phyloP scores from a whole-genome alignment of 2,797 vertebrate species.

The Lithobates sylvaticus region DNA sequence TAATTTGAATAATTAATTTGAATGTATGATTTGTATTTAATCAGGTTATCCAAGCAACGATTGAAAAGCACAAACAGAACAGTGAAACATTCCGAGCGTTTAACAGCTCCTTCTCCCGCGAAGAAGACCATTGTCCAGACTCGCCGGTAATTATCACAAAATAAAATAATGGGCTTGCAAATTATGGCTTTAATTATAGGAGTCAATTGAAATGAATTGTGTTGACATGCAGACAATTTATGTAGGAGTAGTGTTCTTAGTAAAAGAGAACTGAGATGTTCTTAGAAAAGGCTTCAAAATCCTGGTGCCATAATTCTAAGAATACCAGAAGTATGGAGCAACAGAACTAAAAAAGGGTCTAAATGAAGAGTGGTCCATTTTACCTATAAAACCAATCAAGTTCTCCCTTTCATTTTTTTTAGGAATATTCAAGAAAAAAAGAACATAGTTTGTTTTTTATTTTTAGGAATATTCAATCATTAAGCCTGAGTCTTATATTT shows the following conservation, averaged over 20 bases:
- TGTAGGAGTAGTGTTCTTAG: not conserved
- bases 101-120: conserved; percentile 86
- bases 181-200: not conserved
- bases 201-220: not conserved
- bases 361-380: not conserved
- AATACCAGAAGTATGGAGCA: not conserved
- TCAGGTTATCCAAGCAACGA: conserved; percentile 90
- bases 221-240: not conserved
- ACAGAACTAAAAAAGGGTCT: not conserved
- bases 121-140: conserved; percentile 87
- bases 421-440: too few species aligned
- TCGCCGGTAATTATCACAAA: conserved; percentile 79
- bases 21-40: conserved; percentile 22
- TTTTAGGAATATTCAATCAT: too few species aligned
- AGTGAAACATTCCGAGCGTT: conserved; percentile 95
- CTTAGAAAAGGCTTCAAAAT: not conserved
- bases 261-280: too few species aligned
- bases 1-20: not conserved
- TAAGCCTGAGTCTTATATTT: too few species aligned
- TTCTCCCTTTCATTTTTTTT: too few species aligned
- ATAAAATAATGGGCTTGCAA: not conserved
- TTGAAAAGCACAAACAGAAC: conserved; percentile 96
- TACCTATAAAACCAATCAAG: not conserved
- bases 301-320: not conserved
- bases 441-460: too few species aligned